Conservation (phyloP, 1,140 invertebrate species). For the Pseudomyrmex flavicornis region DNA sequence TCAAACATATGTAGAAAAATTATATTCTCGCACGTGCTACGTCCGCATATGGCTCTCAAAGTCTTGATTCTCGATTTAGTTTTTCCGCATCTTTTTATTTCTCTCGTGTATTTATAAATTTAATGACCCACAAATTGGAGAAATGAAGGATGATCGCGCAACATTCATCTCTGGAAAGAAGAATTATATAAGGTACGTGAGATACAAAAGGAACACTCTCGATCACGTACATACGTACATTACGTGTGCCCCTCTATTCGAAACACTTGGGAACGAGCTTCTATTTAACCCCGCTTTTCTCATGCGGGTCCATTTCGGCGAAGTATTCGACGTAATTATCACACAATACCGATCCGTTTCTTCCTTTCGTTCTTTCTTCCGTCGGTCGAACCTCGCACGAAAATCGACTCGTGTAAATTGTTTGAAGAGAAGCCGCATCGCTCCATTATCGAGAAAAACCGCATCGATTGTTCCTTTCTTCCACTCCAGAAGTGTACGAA, state of each 20-base stretch:
- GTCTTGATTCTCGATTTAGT: too few relatives aligned
- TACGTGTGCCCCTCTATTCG: conserved; percentile 49
- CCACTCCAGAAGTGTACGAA: background rate
- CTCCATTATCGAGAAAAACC: background rate
- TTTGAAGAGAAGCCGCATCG: background rate
- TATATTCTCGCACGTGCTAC: too few relatives aligned
- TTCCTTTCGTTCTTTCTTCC: background rate
- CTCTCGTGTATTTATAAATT: too few relatives aligned
- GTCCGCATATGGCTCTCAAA: too few relatives aligned
- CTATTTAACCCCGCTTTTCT: conserved; percentile 69
- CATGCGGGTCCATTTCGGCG: conserved; percentile 79
- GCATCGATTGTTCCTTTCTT: background rate
- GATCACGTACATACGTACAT: background rate
- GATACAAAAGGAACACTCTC: background rate
- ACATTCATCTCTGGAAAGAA: conserved; percentile 7
- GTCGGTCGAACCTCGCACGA: background rate
- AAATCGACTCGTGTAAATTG: background rate
- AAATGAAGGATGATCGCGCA: background rate
- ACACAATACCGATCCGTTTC: conserved; percentile 63
- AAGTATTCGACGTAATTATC: conserved; percentile 54
- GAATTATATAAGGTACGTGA: background rate
- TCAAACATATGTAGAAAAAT: too few relatives aligned
- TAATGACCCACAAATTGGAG: background rate
- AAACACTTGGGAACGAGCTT: conserved; percentile 46
- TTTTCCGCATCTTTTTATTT: too few relatives aligned